Conservation (phyloP, 2,113 vertebrate genomes). For the Fregata magnificens region DNA sequence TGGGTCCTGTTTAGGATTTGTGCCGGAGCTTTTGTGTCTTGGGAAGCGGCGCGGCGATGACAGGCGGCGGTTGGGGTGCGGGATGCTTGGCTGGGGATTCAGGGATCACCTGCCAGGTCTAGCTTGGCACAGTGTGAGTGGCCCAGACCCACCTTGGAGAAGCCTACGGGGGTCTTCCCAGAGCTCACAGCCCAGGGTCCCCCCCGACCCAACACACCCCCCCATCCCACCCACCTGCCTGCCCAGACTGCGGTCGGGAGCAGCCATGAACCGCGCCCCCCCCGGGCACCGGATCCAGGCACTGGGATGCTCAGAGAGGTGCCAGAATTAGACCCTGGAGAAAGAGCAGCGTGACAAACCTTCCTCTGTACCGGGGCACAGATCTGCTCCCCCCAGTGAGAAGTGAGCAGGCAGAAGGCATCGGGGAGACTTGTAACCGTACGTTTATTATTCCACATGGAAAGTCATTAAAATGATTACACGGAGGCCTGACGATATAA, state of each 20-base stretch:
- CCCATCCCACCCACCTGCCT: no score
- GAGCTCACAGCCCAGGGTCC: not conserved
- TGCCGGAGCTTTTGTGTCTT: not conserved
- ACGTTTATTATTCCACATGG: constrained; percentile 57
- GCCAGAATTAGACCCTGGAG: not conserved
- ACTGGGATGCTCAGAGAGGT: fast-evolving
- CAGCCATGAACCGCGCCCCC: fast-evolving
- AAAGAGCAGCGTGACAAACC: fast-evolving
- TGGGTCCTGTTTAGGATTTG: not conserved
- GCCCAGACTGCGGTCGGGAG: fast-evolving
- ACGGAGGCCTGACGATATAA: not conserved
- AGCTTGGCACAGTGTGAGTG: fast-evolving
- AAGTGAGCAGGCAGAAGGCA: not conserved
- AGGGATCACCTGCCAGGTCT: not conserved
- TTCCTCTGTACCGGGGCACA: fast-evolving
- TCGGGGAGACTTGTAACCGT: not conserved
- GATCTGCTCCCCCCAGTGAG: not conserved
- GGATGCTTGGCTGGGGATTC: not conserved
- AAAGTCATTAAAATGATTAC: constrained; percentile 54
- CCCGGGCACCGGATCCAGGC: fast-evolving
- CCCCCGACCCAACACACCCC: no score
- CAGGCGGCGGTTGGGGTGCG: fast-evolving
- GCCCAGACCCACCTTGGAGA: not conserved
- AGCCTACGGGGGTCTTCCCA: not conserved
- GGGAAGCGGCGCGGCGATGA: fast-evolving